Evolutionary conservation across 1,140 invertebrate genomes (phyloP).

Genomic region (Cherax destructor): DNA sequence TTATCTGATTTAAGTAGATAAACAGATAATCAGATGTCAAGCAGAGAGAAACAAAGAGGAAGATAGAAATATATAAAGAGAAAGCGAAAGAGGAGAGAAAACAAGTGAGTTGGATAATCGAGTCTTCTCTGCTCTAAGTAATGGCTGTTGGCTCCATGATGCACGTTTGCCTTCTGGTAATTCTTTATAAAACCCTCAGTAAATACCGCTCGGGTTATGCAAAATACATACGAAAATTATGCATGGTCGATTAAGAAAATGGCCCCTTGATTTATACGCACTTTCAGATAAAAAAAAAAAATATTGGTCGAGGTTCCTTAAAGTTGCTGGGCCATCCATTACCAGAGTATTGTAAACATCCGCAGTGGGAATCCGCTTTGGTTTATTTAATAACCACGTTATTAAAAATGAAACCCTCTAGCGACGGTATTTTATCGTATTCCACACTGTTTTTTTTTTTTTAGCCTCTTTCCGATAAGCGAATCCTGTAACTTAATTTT

Average conservation of each 20-base stretch:
- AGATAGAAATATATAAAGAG: background rate
- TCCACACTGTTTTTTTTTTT: too few relatives aligned
- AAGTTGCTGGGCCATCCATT: background rate
- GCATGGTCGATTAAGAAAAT: slow-evolving; percentile 17
- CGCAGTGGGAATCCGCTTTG: background rate
- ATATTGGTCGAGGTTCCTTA: background rate
- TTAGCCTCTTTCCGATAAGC: too few relatives aligned
- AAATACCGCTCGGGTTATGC: background rate
- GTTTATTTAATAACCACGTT: background rate
- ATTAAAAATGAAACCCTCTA: too few relatives aligned
- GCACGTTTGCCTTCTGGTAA: background rate
- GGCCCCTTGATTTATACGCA: background rate
- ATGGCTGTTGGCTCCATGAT: background rate
- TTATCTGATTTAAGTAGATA: too few relatives aligned
- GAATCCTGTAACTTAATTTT: too few relatives aligned
- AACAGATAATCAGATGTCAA: too few relatives aligned
- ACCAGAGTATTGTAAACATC: background rate
- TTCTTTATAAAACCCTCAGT: background rate
- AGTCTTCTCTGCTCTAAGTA: background rate
- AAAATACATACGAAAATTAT: slow-evolving; percentile 21
- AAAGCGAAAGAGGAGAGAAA: background rate
- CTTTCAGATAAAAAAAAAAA: background rate
- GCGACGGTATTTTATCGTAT: too few relatives aligned
- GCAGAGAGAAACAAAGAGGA: background rate
- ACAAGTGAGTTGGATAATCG: background rate